These are phyloP conservation scores for Anser cygnoides DNA, from an alignment of 2,113 vertebrate species.

Conservation along the genomic window DNA sequence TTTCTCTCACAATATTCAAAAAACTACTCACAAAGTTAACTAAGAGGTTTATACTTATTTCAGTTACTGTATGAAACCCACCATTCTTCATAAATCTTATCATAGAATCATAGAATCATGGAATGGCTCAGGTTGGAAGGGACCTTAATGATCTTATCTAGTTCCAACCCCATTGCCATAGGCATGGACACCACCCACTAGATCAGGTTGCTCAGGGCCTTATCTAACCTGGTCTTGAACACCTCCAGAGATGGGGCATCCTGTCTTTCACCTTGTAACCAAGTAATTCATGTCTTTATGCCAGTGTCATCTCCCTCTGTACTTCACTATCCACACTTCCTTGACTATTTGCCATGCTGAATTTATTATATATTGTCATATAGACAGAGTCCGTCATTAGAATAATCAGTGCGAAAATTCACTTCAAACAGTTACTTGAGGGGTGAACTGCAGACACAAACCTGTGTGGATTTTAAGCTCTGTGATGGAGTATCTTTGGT, in stretches of 20 bases:
- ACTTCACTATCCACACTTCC: not conserved
- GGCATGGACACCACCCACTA: too few relatives aligned
- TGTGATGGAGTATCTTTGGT: not conserved
- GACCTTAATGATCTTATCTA: too few relatives aligned
- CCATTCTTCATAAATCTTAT: not conserved
- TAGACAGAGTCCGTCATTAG: not conserved
- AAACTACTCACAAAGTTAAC: not conserved
- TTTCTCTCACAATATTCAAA: not conserved
- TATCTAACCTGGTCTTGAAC: too few relatives aligned
- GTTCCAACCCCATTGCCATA: too few relatives aligned
- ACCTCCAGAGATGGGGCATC: not conserved
- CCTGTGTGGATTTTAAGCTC: not conserved
- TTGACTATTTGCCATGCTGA: not conserved
- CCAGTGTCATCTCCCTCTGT: not conserved
- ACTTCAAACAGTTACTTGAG: not conserved
- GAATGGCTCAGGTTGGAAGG: too few relatives aligned
- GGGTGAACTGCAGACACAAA: not conserved
- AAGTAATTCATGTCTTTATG: not conserved
- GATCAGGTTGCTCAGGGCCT: too few relatives aligned
- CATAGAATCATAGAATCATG: too few relatives aligned
- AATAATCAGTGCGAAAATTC: not conserved
- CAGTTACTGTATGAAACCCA: fast-evolving
- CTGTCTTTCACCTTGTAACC: fast-evolving
- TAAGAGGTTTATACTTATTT: not conserved
- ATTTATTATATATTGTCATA: not conserved